phyloP scores from a whole-genome alignment of 2,113 vertebrate genomes.

The Uria aalge region DNA sequence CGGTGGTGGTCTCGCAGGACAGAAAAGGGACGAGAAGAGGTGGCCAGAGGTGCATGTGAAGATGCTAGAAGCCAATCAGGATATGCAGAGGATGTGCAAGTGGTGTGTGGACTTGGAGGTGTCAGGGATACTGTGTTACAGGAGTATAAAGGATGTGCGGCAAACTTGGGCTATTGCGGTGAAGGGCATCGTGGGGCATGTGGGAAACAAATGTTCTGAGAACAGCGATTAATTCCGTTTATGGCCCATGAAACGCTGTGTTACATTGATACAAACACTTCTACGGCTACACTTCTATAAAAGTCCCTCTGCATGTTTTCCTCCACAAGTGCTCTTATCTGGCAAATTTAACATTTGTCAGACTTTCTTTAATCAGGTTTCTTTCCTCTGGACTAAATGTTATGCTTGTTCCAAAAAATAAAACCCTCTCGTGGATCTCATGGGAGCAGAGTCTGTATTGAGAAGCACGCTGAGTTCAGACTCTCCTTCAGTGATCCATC shows the following conservation, averaged over 20 bases:
- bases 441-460: not conserved
- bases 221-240: not conserved
- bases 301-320: not conserved
- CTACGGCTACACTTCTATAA: not conserved
- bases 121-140: not conserved
- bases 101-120: not conserved
- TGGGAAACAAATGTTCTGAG: not conserved
- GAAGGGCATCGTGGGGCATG: fast-evolving
- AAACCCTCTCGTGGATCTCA: not conserved
- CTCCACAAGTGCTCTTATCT: not conserved
- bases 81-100: not conserved
- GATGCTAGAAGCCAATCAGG: fast-evolving
- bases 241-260: not conserved
- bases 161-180: not conserved
- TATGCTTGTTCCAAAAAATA: not conserved
- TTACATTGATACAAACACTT: not conserved
- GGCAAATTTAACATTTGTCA: not conserved
- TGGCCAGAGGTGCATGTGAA: not conserved
- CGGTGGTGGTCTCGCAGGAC: not conserved
- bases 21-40: not conserved
- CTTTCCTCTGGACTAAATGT: not conserved
- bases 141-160: not conserved
- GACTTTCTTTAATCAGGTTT: not conserved
- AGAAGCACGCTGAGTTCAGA: not conserved
- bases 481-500: not conserved